phyloP scores from a whole-genome alignment of 2,888 invertebrate species.

The Melipona bicolor region DNA sequence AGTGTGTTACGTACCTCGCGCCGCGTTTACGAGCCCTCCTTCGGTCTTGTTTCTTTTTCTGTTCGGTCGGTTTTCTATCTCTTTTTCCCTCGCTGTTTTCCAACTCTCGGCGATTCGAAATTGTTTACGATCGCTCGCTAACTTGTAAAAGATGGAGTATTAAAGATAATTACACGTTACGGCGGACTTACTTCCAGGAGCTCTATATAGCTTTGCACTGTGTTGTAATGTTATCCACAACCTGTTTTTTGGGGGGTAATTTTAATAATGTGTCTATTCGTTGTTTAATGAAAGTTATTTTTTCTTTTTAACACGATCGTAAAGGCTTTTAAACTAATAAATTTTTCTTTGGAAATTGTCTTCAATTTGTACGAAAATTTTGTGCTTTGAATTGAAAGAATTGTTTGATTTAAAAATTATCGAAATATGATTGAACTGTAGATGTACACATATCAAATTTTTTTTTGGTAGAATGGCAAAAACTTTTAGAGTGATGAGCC shows the following conservation, averaged over 20 bases:
- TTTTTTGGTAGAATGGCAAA: no score
- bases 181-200: background rate
- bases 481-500: no score
- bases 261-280: background rate
- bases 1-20: background rate
- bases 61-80: background rate
- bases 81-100: no score
- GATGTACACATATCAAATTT: no score
- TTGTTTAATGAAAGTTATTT: background rate
- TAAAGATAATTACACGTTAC: background rate
- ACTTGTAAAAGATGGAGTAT: background rate
- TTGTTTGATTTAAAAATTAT: no score
- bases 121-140: background rate
- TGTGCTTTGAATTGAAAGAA: no score
- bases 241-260: background rate
- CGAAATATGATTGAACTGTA: no score
- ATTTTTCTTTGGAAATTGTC: no score
- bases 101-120: background rate
- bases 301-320: background rate
- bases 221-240: background rate
- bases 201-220: background rate
- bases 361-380: no score
- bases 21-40: background rate
- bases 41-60: background rate
- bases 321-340: no score